These are phyloP conservation scores for Chloroclystis v-ata DNA, from an alignment of 2,888 invertebrate genomes.

Conservation along the genomic window DNA sequence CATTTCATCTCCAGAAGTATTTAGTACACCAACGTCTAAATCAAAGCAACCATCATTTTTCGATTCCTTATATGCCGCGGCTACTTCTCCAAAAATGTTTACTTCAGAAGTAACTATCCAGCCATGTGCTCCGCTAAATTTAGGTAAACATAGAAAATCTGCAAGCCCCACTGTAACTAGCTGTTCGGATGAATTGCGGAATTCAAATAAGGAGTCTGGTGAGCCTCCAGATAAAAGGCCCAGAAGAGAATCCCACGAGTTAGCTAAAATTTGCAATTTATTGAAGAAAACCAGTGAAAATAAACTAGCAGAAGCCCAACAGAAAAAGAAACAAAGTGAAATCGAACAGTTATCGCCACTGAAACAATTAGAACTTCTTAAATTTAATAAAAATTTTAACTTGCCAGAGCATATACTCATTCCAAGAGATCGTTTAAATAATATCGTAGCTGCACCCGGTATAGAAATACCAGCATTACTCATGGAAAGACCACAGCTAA, in stretches of 20 bases:
- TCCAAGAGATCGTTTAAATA: constrained; percentile 85
- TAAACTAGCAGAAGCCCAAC: constrained; percentile 36
- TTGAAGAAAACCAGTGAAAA: constrained; percentile 56
- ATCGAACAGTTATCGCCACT: constrained; percentile 79
- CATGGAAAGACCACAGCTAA: constrained; percentile 83
- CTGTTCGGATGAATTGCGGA: constrained; percentile 84
- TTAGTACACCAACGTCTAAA: constrained; percentile 68
- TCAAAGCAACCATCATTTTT: constrained; percentile 77
- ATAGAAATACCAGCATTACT: constrained; percentile 87
- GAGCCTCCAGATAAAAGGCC: constrained; percentile 69
- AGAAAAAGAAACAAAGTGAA: constrained; percentile 55
- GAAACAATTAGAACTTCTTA: constrained; percentile 83
- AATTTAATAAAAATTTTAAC: constrained; percentile 81
- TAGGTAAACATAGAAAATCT: constrained; percentile 82
- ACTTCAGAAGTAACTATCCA: constrained; percentile 77
- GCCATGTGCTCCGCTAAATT: constrained; percentile 83
- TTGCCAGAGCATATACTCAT: constrained; percentile 90
- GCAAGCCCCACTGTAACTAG: constrained; percentile 86
- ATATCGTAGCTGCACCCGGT: constrained; percentile 81
- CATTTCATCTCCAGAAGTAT: constrained; percentile 83
- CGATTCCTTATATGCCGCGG: constrained; percentile 79
- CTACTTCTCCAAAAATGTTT: constrained; percentile 77
- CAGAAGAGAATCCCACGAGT: constrained; percentile 57
- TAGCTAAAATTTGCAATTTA: constrained; percentile 61
- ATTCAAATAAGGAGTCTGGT: constrained; percentile 72